Percentiles rank a stretch among this genome's conserved stretches.
phyloP scores from a whole-genome alignment of 1,140 invertebrate genomes.

The Dryas iulia region DNA sequence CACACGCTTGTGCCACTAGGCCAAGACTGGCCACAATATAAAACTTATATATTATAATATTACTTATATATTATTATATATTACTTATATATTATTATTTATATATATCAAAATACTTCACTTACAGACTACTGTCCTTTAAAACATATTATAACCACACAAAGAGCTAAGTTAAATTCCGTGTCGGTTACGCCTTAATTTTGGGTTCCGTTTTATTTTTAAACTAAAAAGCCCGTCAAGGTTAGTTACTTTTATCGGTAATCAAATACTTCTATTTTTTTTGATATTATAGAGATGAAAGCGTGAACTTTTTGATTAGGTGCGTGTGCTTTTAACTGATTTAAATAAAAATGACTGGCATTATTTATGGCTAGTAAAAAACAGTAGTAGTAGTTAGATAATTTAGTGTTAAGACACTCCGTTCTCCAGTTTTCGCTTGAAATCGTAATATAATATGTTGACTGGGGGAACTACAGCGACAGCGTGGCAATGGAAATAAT shows the following conservation, averaged over 20 bases:
- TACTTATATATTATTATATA: too few species aligned
- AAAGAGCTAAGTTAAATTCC: not conserved
- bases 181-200: conserved; percentile 6
- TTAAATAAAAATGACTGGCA: not conserved
- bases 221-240: not conserved
- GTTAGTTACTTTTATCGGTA: not conserved
- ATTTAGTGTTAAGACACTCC: not conserved
- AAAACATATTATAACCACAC: not conserved
- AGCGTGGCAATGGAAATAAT: too few species aligned
- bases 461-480: too few species aligned
- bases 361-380: not conserved
- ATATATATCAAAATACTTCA: not conserved
- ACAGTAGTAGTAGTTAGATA: not conserved
- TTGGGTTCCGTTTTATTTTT: conserved; percentile 7
- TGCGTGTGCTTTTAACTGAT: not conserved
- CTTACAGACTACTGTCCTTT: not conserved
- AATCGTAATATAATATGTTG: too few species aligned
- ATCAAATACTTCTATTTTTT: not conserved
- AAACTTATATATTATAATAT: too few species aligned
- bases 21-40: too few species aligned
- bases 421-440: too few species aligned
- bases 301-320: not conserved
- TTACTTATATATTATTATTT: too few species aligned
- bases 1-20: too few species aligned
- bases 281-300: not conserved